Evolutionary conservation across 2,113 vertebrate species (phyloP), one percentile per base, ranked within the genome.

Genomic region (Neopipo cinnamomea): DNA sequence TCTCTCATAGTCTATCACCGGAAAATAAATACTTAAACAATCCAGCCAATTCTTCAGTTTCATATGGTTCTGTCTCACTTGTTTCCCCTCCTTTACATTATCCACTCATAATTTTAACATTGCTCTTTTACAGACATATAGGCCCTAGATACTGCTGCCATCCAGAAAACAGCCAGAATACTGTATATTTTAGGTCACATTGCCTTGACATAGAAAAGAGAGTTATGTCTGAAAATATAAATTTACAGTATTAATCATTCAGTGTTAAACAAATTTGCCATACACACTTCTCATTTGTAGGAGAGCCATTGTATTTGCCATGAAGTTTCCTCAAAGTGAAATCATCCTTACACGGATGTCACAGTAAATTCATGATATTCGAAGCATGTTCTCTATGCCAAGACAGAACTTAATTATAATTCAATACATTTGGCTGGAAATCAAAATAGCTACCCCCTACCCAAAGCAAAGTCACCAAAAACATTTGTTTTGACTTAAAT

Each of bases 351-450:
- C 33, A 31, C 33, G 47, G 78, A 61, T 77, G 24, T 41, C 73
- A 85, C 61, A 44, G 24, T 70, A 91, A 91, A 89, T 42, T 33
- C 19, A 46, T n/a, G 14, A 53, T 93, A 96, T 85, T 91, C 12
- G 0, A 95, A 94, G 22, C 66, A 89, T 12, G 3, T 95, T 94
- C 93, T 53, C 82, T 68, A 9, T 80, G 88, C 23, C n/a, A 79
- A 88, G 67, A 72, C 25, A 92, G 44, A 96, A 35, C n/a, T 68
- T 74, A 91, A 85, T 94, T 93, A 70, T 72, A 93, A 86, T 93
- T 89, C 65, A 91, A 37, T 35, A 33, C 20, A 31, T 84, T 86
- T 93, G 85, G 65, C 67, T 87, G 22, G 65, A 90, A 94, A 94
- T 91, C 82, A 89, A 91, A 88, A 90, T 14, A 85, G 30, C 77